phyloP scores from a whole-genome alignment of 1,140 invertebrate genomes.

The Teleopsis dalmanni region DNA sequence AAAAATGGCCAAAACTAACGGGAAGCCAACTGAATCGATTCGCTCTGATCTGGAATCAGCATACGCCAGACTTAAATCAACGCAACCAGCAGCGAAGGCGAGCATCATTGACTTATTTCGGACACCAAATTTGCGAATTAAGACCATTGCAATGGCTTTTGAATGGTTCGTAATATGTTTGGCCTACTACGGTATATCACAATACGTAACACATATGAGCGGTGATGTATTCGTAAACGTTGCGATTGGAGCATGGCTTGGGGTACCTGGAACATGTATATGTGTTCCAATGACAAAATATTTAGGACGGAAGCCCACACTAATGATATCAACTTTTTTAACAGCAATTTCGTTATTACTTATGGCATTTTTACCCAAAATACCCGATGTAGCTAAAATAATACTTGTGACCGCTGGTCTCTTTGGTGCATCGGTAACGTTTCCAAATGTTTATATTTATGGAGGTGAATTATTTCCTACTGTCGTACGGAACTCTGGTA shows the following conservation, averaged over 20 bases:
- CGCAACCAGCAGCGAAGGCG: conserved; percentile 46
- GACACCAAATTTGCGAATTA: conserved; percentile 64
- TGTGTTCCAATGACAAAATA: conserved; percentile 58
- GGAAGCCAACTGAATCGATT: conserved; percentile 49
- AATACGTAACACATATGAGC: conserved; percentile 63
- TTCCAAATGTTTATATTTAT: conserved; percentile 53
- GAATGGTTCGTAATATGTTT: conserved; percentile 68
- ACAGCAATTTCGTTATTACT: conserved; percentile 56
- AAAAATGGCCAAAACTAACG: conserved; percentile 56
- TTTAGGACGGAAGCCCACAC: conserved; percentile 55
- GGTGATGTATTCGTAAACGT: conserved; percentile 69
- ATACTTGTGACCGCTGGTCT: conserved; percentile 23
- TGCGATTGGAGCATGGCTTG: conserved; percentile 56
- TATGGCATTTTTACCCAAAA: conserved; percentile 48
- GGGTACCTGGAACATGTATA: conserved; percentile 62
- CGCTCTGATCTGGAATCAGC: conserved; percentile 44
- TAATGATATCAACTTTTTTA: conserved; percentile 55
- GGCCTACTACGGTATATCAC: conserved; percentile 67
- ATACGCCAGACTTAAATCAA: conserved; percentile 16
- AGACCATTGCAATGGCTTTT: conserved; percentile 63
- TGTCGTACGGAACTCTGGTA: conserved; percentile 50
- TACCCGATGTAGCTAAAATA: conserved; percentile 1
- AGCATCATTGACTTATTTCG: conserved; percentile 61
- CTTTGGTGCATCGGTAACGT: conserved; percentile 47
- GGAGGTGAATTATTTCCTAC: conserved; percentile 55